Evolutionary conservation across 2,113 vertebrate species (phyloP).

Genomic region (Notiomystis cincta): DNA sequence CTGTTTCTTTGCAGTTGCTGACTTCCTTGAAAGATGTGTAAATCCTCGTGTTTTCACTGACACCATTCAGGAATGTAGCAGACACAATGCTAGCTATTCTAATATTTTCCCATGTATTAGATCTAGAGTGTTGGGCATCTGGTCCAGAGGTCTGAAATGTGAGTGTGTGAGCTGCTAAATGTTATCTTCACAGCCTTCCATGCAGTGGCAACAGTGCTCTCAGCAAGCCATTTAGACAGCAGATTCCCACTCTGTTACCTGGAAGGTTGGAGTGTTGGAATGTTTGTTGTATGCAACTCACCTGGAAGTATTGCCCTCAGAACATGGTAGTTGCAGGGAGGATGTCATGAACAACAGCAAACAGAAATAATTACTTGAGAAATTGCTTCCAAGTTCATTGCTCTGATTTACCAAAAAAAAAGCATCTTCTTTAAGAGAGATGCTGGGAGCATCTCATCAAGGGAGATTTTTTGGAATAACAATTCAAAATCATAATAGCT

Average conservation of each 20-base stretch:
- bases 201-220: background rate
- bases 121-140: background rate
- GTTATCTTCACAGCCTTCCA: background rate
- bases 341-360: background rate
- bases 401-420: background rate
- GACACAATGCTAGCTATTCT: background rate
- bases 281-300: background rate
- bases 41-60: background rate
- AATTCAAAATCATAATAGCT: background rate
- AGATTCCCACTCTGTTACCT: background rate
- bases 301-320: background rate
- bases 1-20: background rate
- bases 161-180: background rate
- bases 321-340: background rate
- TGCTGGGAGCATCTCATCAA: background rate
- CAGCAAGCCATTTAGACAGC: background rate
- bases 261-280: background rate
- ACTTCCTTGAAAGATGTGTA: background rate
- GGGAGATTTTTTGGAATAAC: background rate
- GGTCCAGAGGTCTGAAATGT: background rate
- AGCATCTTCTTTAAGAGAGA: background rate
- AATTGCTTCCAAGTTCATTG: background rate
- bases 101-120: background rate
- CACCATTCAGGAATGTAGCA: background rate
- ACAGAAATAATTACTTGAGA: background rate